Conservation (phyloP, 2,113 vertebrate genomes). For the Galbula dea region DNA sequence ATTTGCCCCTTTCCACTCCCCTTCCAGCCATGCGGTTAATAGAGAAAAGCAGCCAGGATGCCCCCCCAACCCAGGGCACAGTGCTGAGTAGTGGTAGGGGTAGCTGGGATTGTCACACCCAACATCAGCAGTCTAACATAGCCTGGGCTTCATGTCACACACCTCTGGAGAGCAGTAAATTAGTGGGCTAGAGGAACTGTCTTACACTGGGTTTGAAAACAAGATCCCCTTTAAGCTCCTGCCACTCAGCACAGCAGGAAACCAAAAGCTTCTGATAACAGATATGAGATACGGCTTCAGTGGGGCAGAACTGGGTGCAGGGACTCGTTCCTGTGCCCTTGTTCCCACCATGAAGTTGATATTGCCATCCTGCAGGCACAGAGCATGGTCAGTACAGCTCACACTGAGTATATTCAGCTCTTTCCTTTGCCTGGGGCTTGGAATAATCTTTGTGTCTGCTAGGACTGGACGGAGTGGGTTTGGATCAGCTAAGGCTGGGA, state of each 20-base stretch:
- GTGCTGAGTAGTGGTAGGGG: neutral
- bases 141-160: rapidly evolving
- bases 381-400: neutral
- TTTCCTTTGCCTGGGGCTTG: neutral
- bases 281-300: neutral
- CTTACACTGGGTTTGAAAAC: neutral
- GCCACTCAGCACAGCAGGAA: neutral
- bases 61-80: rapidly evolving
- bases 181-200: neutral
- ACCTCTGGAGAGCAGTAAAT: neutral
- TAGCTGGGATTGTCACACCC: neutral
- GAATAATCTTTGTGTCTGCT: neutral
- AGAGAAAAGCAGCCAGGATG: neutral
- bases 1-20: neutral
- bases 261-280: neutral
- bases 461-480: neutral
- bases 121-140: neutral
- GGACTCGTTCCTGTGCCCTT: neutral
- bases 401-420: neutral
- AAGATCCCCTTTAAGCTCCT: neutral
- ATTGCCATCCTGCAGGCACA: rapidly evolving
- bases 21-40: neutral
- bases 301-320: rapidly evolving
- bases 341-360: neutral
- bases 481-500: neutral